These are phyloP conservation scores for Pitangus sulphuratus DNA, from an alignment of 2,797 vertebrate genomes.

Conservation along the genomic window DNA sequence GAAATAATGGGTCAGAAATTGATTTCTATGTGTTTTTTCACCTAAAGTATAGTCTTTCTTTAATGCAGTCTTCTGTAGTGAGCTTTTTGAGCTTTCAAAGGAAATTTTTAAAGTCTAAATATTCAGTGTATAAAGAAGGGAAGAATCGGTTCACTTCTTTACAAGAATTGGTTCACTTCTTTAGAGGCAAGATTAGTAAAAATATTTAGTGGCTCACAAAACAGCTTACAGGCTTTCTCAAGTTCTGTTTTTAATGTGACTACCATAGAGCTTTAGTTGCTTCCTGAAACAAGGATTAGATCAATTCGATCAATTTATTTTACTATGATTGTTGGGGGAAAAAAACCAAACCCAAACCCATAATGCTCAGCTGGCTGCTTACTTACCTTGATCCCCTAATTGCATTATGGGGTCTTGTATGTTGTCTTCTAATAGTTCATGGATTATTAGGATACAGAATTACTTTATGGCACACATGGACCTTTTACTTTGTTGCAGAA, in stretches of 20 bases:
- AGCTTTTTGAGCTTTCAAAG: neutral
- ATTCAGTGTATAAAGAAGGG: neutral
- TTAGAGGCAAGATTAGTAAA: neutral
- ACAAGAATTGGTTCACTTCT: neutral
- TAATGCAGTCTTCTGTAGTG: neutral
- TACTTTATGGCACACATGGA: neutral
- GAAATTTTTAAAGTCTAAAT: neutral
- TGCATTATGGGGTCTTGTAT: neutral
- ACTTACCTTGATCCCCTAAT: neutral
- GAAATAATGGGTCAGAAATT: neutral
- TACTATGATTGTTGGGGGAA: neutral
- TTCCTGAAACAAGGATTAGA: neutral
- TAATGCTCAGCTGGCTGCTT: neutral
- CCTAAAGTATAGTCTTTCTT: neutral
- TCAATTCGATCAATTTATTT: neutral
- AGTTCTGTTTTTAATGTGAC: neutral
- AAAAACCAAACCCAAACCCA: neutral
- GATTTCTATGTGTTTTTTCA: neutral
- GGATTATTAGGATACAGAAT: neutral
- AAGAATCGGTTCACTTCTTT: neutral
- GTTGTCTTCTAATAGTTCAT: neutral
- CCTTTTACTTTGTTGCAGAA: neutral
- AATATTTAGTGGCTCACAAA: neutral
- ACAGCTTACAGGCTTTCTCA: neutral
- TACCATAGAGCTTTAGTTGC: neutral